phyloP scores from a whole-genome alignment of 2,888 invertebrate genomes.

The Ashinkailepas kermadecensis region DNA sequence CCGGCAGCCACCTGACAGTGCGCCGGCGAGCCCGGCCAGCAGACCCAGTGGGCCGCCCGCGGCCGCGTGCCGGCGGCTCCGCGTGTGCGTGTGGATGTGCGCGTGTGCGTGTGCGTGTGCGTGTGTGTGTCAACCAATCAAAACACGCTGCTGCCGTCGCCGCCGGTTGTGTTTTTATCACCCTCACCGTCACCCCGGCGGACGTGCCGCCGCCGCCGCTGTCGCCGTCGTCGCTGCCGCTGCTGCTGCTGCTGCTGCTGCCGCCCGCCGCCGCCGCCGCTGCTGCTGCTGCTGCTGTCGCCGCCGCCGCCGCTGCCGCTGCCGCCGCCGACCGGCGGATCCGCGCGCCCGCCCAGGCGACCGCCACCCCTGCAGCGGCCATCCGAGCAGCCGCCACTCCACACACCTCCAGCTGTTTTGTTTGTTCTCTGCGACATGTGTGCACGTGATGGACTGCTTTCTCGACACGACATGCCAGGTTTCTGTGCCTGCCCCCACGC shows the following conservation, averaged over 20 bases:
- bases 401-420: constrained; percentile 14
- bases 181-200: background rate
- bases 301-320: background rate
- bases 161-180: background rate
- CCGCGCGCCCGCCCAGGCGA: background rate
- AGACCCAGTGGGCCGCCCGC: too few species aligned
- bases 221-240: background rate
- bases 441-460: background rate
- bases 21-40: background rate
- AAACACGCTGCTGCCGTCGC: background rate
- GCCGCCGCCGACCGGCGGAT: background rate
- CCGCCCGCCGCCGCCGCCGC: background rate
- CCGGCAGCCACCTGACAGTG: background rate
- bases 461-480: too few species aligned
- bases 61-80: too few species aligned
- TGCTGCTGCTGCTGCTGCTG: background rate
- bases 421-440: constrained; percentile 6
- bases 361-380: background rate
- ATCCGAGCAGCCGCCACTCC: background rate
- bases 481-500: background rate
- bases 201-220: background rate
- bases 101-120: too few species aligned
- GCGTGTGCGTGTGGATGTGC: too few species aligned
- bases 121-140: constrained; percentile 2
- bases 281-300: background rate